Base-by-base conservation (phyloP, 2,113 vertebrate species). In the Oenanthe melanoleuca region DNA sequence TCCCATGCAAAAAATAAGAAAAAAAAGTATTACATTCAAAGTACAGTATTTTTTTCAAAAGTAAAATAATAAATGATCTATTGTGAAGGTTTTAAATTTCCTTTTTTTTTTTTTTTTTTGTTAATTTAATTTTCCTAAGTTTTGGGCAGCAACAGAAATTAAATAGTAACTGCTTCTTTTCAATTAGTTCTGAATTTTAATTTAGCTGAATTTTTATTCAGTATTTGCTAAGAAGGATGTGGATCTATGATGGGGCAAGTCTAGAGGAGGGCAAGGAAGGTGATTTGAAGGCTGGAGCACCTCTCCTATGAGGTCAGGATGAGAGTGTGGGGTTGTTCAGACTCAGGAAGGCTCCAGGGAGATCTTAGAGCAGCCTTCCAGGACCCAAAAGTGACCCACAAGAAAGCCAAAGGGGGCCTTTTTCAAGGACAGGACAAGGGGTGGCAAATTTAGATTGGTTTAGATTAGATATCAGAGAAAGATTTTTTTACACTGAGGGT, bases 171-270 rank as follows among this genome's bases (percentile, higher is more conserved):
- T n/a, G 10, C 8, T 71, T 80, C 34, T 74, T 71, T 75, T 60
- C 28, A 67, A 5, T 40, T 64, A 64, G 17, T 23, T 91, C 44
- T 56, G 52, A 71, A 44, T 40, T 71, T 37, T 72, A 74, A 47
- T 66, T 86, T 45, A 77, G 11, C 18, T 80, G 26, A 34, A 25
- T 42, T 86, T 94, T 84, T 80, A 42, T n/a, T 64, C 29, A 42
- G 0, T 59, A 42, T 75, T 82, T 90, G 21, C 34, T 49, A 42
- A 42, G n/a, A 55, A 55, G 29, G 21, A 19, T 0, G 0, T 6
- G 16, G 14, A 56, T 42, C 47, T 49, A 8, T 33, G 21, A 34
- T 16, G 25, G 22, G 69, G 8, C 14, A 61, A 82, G 29, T 23
- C 0, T 1, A 63, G 29, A 89, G 14, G 18, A 49, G 34, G 17